Conservation (phyloP, 2,888 invertebrate species). For the Epinotia demarniana region DNA sequence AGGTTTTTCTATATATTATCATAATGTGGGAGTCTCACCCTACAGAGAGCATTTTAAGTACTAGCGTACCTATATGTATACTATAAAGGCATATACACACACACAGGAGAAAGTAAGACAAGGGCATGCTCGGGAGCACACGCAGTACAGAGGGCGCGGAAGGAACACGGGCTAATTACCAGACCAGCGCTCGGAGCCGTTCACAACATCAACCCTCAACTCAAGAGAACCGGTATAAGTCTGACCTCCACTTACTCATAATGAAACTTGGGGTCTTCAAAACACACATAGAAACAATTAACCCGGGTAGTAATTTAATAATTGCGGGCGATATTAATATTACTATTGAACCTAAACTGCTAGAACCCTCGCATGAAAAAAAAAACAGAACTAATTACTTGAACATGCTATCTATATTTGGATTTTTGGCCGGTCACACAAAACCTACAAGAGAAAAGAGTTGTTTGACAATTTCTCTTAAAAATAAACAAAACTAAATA, state of each 20-base stretch:
- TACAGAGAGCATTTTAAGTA: no score
- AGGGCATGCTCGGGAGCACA: not conserved
- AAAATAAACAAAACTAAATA: no score
- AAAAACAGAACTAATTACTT: no score
- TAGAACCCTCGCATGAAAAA: no score
- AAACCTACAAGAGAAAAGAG: not conserved
- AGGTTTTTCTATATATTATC: no score
- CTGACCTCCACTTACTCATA: not conserved
- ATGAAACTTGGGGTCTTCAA: not conserved
- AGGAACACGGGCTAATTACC: conserved; percentile 29
- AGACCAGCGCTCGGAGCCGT: conserved; percentile 3
- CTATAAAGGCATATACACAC: not conserved
- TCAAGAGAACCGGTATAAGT: not conserved
- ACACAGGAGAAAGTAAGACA: not conserved
- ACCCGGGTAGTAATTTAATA: no score
- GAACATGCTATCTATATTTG: conserved; percentile 25
- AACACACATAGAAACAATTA: no score
- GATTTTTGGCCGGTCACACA: conserved; percentile 30
- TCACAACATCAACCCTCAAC: not conserved
- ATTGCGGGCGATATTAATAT: no score
- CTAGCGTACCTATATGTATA: not conserved
- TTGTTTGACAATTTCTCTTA: no score
- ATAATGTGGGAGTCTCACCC: no score
- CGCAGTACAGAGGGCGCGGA: conserved; percentile 22
- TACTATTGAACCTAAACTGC: no score